Evolutionary conservation across 2,113 vertebrate species (phyloP).

Genomic region (Acrocephalus kingi): DNA sequence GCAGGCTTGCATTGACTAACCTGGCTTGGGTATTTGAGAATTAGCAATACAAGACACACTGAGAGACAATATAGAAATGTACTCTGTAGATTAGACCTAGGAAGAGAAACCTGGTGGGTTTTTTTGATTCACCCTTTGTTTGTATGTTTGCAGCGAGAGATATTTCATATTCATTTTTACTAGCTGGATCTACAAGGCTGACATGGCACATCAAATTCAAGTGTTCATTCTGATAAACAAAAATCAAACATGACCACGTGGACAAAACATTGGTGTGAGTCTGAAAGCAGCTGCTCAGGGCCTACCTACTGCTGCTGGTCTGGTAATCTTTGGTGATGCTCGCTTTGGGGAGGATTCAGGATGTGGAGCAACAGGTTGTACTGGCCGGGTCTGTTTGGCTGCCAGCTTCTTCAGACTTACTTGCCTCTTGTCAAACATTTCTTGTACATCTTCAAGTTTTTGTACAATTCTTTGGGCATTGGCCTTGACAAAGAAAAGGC

Average conservation of each 20-base stretch:
- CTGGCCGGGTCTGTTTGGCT: conserved; percentile 90
- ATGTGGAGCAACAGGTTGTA: conserved; percentile 91
- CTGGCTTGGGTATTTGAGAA: background rate
- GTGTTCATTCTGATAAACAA: background rate
- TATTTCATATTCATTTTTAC: background rate
- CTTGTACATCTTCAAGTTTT: conserved; percentile 87
- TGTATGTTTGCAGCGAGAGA: background rate
- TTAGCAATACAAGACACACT: background rate
- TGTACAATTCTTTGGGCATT: conserved; percentile 84
- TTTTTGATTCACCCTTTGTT: background rate
- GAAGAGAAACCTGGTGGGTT: background rate
- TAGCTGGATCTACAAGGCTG: background rate
- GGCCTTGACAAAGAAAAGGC: conserved; percentile 67
- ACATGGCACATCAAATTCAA: background rate
- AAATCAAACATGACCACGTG: background rate
- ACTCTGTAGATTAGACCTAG: background rate
- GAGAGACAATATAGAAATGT: background rate
- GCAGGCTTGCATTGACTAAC: background rate
- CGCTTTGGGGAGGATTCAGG: conserved; percentile 93
- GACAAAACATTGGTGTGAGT: background rate
- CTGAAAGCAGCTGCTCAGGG: background rate
- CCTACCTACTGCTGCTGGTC: conserved; percentile 77
- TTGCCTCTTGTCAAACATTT: conserved; percentile 94
- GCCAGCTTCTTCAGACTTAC: conserved; percentile 90
- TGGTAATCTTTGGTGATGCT: conserved; percentile 76